These are phyloP conservation scores for Pampus argenteus DNA, from an alignment of 2,797 vertebrate genomes.

Conservation along the genomic window DNA sequence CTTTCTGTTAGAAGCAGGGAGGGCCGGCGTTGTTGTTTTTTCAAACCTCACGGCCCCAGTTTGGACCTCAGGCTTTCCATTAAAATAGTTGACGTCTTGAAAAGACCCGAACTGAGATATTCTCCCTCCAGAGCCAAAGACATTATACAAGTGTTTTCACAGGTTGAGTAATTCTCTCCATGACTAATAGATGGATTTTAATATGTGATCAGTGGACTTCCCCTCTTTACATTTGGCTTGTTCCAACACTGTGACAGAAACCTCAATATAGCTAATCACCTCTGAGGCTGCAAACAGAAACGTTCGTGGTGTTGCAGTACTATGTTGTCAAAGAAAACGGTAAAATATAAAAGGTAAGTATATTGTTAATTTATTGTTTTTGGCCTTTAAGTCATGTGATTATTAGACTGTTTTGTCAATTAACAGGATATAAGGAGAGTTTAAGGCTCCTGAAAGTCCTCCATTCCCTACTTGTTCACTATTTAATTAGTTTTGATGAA, in stretches of 20 bases:
- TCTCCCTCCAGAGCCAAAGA: slow-evolving; percentile 3
- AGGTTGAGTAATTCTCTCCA: not conserved
- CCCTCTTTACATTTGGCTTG: not conserved
- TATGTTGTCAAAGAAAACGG: too few species aligned
- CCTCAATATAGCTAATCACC: too few species aligned
- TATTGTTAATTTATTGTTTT: too few species aligned
- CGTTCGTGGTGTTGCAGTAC: too few species aligned
- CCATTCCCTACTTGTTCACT: slow-evolving; percentile 10
- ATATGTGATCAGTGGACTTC: not conserved
- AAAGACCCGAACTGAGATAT: not conserved
- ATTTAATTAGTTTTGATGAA: slow-evolving; percentile 31
- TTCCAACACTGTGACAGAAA: not conserved
- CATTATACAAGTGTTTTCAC: slow-evolving; percentile 1
- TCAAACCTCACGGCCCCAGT: not conserved
- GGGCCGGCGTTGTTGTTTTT: not conserved
- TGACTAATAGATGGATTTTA: not conserved
- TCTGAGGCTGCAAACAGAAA: too few species aligned
- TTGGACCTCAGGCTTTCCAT: not conserved
- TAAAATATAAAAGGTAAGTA: too few species aligned
- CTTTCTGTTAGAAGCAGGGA: not conserved
- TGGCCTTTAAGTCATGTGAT: not conserved
- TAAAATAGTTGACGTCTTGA: too few species aligned
- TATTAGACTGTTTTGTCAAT: not conserved
- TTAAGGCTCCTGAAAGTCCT: slow-evolving; percentile 5
- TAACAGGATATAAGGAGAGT: not conserved